These are phyloP conservation scores for Drosophila hamatofila DNA, from an alignment of 2,888 invertebrate genomes.

Conservation along the genomic window DNA sequence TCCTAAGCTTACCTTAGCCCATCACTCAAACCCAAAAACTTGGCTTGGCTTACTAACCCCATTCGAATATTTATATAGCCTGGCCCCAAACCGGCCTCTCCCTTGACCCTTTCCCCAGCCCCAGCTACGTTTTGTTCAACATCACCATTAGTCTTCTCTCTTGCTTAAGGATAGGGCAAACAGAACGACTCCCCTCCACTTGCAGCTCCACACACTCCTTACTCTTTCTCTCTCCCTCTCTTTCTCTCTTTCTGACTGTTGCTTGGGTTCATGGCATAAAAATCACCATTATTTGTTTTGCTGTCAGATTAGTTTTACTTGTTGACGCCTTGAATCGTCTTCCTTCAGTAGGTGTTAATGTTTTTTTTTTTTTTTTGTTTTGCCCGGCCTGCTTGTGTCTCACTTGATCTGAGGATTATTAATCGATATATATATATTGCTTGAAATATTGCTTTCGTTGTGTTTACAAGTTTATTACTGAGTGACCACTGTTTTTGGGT, in stretches of 20 bases:
- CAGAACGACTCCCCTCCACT: not conserved
- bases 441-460: slow-evolving; percentile 43
- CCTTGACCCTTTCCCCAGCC: slow-evolving; percentile 20
- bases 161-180: slow-evolving; percentile 1
- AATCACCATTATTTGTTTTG: slow-evolving; percentile 76
- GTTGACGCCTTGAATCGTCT: slow-evolving; percentile 63
- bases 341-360: slow-evolving; percentile 57
- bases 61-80: slow-evolving; percentile 30
- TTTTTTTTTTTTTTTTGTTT: slow-evolving; percentile 29
- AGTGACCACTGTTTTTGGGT: not conserved
- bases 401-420: slow-evolving; percentile 45
- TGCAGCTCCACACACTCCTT: not conserved
- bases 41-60: slow-evolving; percentile 50
- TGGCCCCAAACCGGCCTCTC: not conserved
- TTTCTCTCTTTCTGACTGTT: not conserved
- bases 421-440: slow-evolving; percentile 43
- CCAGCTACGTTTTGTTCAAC: slow-evolving; percentile 63
- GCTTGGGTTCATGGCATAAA: slow-evolving; percentile 55
- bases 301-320: slow-evolving; percentile 78
- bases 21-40: not conserved
- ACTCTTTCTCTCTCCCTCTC: not conserved
- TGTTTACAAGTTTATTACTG: slow-evolving; percentile 27
- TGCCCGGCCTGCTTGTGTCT: slow-evolving; percentile 24
- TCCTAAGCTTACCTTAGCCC: not conserved
- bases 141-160: slow-evolving; percentile 71